A percentile compares a stretch with the other conserved stretches of the same genome.
Conservation (phyloP, 1,140 invertebrate genomes). For the Pachyrhynchus sulphureomaculatus region DNA sequence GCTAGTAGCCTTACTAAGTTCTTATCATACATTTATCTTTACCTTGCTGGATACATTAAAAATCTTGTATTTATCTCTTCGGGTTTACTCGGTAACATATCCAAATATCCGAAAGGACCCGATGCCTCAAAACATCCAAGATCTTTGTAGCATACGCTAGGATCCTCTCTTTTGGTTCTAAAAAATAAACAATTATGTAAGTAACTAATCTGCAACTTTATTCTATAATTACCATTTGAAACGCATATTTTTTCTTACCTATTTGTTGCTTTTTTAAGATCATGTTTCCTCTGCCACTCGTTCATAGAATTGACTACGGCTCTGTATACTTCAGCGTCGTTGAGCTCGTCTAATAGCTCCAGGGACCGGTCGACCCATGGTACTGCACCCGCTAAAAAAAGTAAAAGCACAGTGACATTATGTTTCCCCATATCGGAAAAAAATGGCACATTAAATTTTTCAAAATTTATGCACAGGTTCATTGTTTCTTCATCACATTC, state of each 20-base stretch:
- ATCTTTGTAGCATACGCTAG: constrained; percentile 84
- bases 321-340: constrained; percentile 61
- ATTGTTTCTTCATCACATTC: too few relatives aligned
- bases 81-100: constrained; percentile 84
- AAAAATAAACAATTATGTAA: not conserved
- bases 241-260: too few relatives aligned
- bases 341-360: constrained; percentile 59
- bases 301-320: constrained; percentile 61
- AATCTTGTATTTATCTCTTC: constrained; percentile 85
- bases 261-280: constrained; percentile 34
- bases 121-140: constrained; percentile 93
- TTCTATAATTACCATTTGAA: too few relatives aligned
- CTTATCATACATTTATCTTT: not conserved
- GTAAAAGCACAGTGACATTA: not conserved
- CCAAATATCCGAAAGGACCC: constrained; percentile 87
- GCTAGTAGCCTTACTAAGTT: too few relatives aligned
- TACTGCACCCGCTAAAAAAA: constrained; percentile 31
- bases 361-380: constrained; percentile 43
- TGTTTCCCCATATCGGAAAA: too few relatives aligned
- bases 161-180: constrained; percentile 60
- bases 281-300: constrained; percentile 54
- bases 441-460: too few relatives aligned
- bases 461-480: too few relatives aligned
- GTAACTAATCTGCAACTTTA: not conserved
- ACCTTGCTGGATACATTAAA: constrained; percentile 60